phyloP scores from a whole-genome alignment of 2,888 invertebrate genomes.

The Amphiduros pacificus region DNA sequence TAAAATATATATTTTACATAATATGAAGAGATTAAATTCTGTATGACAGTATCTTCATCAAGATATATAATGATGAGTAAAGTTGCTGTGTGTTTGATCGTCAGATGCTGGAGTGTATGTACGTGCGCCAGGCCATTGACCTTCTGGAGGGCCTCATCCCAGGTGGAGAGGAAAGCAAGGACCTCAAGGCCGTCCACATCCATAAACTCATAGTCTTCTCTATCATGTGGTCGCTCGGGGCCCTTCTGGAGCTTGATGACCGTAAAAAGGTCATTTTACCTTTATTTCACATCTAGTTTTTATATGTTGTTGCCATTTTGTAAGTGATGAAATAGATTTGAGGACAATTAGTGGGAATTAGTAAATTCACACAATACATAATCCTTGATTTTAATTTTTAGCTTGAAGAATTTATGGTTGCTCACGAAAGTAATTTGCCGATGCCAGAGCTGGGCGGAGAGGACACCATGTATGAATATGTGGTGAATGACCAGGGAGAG shows the following conservation, averaged over 20 bases:
- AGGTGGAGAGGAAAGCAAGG: slow-evolving; percentile 58
- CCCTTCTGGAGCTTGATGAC: slow-evolving; percentile 81
- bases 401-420: slow-evolving; percentile 51
- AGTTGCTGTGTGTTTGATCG: too few relatives aligned
- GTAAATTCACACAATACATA: too few relatives aligned
- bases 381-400: slow-evolving; percentile 26
- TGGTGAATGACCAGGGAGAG: slow-evolving; percentile 53
- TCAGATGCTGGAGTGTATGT: slow-evolving; percentile 85
- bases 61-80: too few relatives aligned
- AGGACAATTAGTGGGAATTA: too few relatives aligned
- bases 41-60: too few relatives aligned
- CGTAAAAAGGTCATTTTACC: slow-evolving; percentile 69
- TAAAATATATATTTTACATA: too few relatives aligned
- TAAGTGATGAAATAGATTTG: too few relatives aligned
- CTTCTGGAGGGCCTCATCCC: slow-evolving; percentile 86
- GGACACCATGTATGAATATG: slow-evolving; percentile 58
- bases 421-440: slow-evolving; percentile 38
- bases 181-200: slow-evolving; percentile 70
- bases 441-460: slow-evolving; percentile 52
- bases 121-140: slow-evolving; percentile 71
- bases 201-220: slow-evolving; percentile 84
- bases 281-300: too few relatives aligned
- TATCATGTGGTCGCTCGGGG: slow-evolving; percentile 89
- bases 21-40: too few relatives aligned
- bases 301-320: too few relatives aligned